Evolutionary conservation across 2,888 invertebrate species (phyloP).

Genomic region (Folsomia manolachei): DNA sequence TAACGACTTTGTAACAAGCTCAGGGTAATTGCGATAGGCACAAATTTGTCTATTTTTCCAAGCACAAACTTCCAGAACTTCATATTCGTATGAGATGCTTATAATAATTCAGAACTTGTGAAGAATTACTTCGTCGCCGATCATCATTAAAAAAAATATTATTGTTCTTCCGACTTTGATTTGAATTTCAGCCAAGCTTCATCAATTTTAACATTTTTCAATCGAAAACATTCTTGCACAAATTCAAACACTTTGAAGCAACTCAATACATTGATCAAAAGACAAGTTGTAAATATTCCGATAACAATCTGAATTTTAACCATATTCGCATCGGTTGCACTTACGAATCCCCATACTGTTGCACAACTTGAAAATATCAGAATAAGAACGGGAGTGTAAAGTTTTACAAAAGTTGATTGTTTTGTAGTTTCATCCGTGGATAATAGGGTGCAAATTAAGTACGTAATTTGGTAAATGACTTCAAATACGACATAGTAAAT

Average conservation of each 20-base stretch:
- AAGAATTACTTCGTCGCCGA: background rate
- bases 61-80: too few species aligned
- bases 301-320: background rate
- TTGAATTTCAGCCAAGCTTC: constrained; percentile 1
- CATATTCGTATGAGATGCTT: too few species aligned
- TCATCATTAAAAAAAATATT: background rate
- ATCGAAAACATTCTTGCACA: background rate
- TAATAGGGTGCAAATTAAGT: background rate
- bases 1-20: too few species aligned
- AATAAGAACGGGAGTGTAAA: background rate
- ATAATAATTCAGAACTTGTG: background rate
- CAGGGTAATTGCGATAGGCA: too few species aligned
- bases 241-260: background rate
- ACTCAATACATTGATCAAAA: background rate
- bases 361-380: background rate
- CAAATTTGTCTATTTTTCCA: too few species aligned
- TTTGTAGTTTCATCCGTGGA: background rate
- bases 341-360: background rate
- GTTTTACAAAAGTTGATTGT: background rate
- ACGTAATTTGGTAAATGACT: constrained; percentile 7
- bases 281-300: background rate
- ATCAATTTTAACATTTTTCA: constrained; percentile 17
- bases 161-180: too few species aligned
- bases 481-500: constrained; percentile 13
- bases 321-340: background rate